These are phyloP conservation scores for rabbit (Oryctolagus cuniculus) DNA, from an alignment of 2,113 vertebrate species.

Conservation along the genomic window DNA sequence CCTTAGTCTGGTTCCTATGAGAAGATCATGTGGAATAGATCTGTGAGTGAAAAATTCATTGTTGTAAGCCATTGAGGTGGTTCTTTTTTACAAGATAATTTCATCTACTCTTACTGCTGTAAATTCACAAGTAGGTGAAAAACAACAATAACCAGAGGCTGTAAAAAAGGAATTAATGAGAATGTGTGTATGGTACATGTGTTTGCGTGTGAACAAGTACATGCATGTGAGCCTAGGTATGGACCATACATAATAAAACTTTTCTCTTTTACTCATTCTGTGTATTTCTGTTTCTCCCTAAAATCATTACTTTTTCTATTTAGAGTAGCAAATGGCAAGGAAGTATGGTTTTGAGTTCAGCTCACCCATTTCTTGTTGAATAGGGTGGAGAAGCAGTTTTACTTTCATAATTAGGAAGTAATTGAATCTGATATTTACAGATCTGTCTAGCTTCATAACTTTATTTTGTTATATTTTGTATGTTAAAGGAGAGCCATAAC, in stretches of 20 bases:
- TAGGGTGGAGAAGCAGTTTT: not conserved
- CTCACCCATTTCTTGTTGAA: not conserved
- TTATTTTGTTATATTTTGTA: not conserved
- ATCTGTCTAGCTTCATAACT: not conserved
- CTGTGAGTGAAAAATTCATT: not conserved
- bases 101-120: not conserved
- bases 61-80: not conserved
- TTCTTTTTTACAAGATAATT: not conserved
- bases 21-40: not conserved
- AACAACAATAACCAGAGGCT: not conserved
- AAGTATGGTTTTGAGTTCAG: not conserved
- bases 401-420: not conserved
- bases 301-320: not conserved
- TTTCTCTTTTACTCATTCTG: not conserved
- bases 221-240: not conserved
- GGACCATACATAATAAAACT: not conserved
- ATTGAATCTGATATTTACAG: not conserved
- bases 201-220: not conserved
- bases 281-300: not conserved
- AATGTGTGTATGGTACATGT: not conserved
- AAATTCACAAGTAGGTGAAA: not conserved
- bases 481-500: not conserved
- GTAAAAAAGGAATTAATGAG: not conserved
- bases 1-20: not conserved
- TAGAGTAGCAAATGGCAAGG: not conserved